phyloP scores from a whole-genome alignment of 2,797 vertebrate genomes.

The Spatula clypeata region DNA sequence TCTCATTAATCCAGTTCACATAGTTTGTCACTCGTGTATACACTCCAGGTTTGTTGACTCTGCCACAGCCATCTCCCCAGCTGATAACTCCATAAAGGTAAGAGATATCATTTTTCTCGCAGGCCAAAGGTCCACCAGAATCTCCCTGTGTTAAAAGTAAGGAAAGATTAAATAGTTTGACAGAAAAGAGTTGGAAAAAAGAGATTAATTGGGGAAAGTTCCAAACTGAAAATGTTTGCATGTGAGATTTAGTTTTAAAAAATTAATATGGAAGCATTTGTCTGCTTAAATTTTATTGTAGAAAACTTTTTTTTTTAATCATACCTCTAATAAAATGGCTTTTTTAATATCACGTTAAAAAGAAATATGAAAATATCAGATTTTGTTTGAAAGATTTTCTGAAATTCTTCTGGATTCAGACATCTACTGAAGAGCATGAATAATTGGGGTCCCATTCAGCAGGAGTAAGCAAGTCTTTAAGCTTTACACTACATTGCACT shows the following conservation, averaged over 20 bases:
- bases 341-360: background rate
- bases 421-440: background rate
- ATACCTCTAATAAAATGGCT: background rate
- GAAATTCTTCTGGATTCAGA: background rate
- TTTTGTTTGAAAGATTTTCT: background rate
- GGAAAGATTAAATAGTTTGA: background rate
- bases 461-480: background rate
- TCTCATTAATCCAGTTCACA: slow-evolving; percentile 90
- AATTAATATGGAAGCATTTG: rapidly evolving
- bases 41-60: slow-evolving; percentile 90
- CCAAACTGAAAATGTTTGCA: background rate
- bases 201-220: background rate
- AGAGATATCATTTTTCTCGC: slow-evolving; percentile 85
- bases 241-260: background rate
- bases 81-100: slow-evolving; percentile 95
- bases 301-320: rapidly evolving
- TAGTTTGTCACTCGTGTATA: slow-evolving; percentile 94
- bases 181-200: background rate
- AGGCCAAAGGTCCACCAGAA: slow-evolving; percentile 95
- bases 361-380: background rate
- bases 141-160: slow-evolving; percentile 88
- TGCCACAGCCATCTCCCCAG: slow-evolving; percentile 95
- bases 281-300: background rate
- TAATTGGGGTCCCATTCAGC: background rate
- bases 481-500: rapidly evolving